Conservation (phyloP, 1,140 invertebrate genomes). For the Achroia grisella region DNA sequence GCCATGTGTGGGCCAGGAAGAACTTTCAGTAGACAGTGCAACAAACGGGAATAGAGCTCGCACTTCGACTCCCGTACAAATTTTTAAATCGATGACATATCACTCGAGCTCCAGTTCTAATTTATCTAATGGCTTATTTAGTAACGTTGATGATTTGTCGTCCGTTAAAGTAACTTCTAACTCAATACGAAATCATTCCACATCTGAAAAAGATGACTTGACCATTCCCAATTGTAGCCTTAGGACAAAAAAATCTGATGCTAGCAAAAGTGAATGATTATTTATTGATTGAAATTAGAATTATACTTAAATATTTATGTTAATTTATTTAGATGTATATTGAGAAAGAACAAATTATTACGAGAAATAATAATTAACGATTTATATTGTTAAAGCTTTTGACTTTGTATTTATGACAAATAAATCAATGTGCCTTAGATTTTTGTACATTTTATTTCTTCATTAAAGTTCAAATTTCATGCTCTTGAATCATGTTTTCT, state of each 20-base stretch:
- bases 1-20: constrained; percentile 16
- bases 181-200: constrained; percentile 59
- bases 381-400: constrained; percentile 9
- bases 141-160: constrained; percentile 70
- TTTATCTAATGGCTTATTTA: constrained; percentile 62
- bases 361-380: not conserved
- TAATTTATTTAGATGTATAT: no score
- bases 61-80: constrained; percentile 73
- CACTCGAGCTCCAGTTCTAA: constrained; percentile 62
- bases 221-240: constrained; percentile 69
- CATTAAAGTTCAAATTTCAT: no score
- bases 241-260: constrained; percentile 50
- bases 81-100: constrained; percentile 62
- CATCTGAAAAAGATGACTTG: constrained; percentile 60
- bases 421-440: no score
- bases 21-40: constrained; percentile 25
- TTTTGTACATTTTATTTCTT: no score
- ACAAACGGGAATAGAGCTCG: constrained; percentile 42
- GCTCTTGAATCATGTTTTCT: no score
- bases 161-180: constrained; percentile 70
- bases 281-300: constrained; percentile 6
- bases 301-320: no score
- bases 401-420: constrained; percentile 24
- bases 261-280: constrained; percentile 54
- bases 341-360: constrained; percentile 5